These are phyloP conservation scores for Tursiops truncatus DNA, from an alignment of 2,113 vertebrate genomes.

Conservation along the genomic window DNA sequence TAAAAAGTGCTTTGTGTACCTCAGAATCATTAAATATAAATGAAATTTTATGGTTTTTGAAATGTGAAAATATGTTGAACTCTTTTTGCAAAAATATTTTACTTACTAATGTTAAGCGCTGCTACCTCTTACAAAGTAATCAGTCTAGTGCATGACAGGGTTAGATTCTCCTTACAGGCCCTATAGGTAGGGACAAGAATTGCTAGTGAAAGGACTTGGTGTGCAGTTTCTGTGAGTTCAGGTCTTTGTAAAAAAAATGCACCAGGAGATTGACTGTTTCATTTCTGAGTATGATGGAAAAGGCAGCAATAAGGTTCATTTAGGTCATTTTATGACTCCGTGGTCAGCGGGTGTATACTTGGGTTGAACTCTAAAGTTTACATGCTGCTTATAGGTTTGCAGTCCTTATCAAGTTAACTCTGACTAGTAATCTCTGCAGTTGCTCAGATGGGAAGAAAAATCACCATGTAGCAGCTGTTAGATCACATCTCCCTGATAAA, in stretches of 20 bases:
- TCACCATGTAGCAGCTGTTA: neutral
- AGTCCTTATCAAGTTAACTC: slow-evolving; percentile 25
- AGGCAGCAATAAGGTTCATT: neutral
- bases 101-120: slow-evolving; percentile 22
- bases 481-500: slow-evolving; percentile 1
- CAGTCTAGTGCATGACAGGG: neutral
- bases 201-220: neutral
- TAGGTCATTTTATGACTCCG: slow-evolving; percentile 17
- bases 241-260: neutral
- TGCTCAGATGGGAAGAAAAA: slow-evolving; percentile 35
- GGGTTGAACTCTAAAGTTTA: slow-evolving; percentile 35
- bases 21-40: slow-evolving; percentile 25
- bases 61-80: slow-evolving; percentile 28
- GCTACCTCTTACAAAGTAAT: slow-evolving; percentile 24
- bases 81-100: slow-evolving; percentile 26
- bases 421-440: slow-evolving; percentile 4
- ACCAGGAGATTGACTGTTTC: neutral
- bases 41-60: slow-evolving; percentile 16
- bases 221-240: neutral
- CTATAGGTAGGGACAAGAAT: neutral
- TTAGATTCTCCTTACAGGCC: neutral
- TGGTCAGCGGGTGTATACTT: neutral
- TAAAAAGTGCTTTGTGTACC: slow-evolving; percentile 43
- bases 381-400: neutral
- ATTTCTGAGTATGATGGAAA: slow-evolving; percentile 20